Conservation (phyloP, 2,888 invertebrate species). For the Amaurobius ferox region DNA sequence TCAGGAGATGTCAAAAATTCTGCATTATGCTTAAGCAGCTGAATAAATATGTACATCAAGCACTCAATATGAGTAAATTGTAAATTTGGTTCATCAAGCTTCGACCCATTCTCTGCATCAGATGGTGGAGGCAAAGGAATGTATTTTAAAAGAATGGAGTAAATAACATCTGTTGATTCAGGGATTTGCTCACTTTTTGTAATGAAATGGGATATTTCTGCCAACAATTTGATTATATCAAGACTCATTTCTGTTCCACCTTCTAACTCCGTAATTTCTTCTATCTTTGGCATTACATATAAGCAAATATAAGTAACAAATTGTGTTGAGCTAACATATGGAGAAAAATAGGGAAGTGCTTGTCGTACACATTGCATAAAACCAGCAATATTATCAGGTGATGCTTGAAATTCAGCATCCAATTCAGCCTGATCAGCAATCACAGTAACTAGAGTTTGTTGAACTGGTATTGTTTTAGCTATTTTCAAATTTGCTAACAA, state of each 20-base stretch:
- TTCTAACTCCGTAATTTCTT: constrained; percentile 76
- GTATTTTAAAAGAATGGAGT: constrained; percentile 87
- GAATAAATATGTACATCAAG: constrained; percentile 86
- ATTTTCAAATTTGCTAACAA: constrained; percentile 88
- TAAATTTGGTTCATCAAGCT: constrained; percentile 85
- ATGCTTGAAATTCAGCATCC: constrained; percentile 79
- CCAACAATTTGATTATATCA: constrained; percentile 89
- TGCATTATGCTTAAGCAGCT: constrained; percentile 87
- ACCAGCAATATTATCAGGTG: constrained; percentile 81
- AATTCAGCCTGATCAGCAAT: constrained; percentile 92
- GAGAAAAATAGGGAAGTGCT: constrained; percentile 88
- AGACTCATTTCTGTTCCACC: constrained; percentile 84
- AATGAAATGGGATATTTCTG: constrained; percentile 86
- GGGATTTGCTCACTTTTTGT: constrained; percentile 66
- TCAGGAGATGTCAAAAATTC: constrained; percentile 83
- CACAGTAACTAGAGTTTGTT: constrained; percentile 90
- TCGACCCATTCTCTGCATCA: constrained; percentile 77
- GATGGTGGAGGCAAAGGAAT: constrained; percentile 90
- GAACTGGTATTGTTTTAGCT: constrained; percentile 88
- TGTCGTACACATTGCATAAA: constrained; percentile 91
- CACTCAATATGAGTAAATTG: constrained; percentile 96
- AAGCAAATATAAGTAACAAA: constrained; percentile 91
- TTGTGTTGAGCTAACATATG: constrained; percentile 86
- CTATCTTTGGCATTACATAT: constrained; percentile 85
- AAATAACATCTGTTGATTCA: constrained; percentile 83